phyloP scores from a whole-genome alignment of 2,888 invertebrate genomes.

The Venusia cambrica region DNA sequence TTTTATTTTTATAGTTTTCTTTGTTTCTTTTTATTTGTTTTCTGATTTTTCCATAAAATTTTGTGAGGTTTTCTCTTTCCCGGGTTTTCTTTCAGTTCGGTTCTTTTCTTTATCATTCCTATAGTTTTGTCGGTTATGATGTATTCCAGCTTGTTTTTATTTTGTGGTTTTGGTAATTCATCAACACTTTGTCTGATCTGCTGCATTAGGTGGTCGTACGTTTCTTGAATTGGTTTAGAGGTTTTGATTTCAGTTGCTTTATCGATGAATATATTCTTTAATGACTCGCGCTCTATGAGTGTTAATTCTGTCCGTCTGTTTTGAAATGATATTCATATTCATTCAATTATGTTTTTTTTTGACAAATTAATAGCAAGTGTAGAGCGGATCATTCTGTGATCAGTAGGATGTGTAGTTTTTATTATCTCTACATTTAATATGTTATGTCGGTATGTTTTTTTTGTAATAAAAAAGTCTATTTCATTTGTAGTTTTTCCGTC shows the following conservation, averaged over 20 bases:
- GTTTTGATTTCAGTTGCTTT: too few species aligned
- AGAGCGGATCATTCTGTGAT: not conserved
- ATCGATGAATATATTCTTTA: too few species aligned
- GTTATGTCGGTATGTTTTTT: too few species aligned
- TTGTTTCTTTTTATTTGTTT: not conserved
- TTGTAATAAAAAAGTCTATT: not conserved
- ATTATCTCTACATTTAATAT: not conserved
- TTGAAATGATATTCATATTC: too few species aligned
- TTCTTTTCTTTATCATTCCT: not conserved
- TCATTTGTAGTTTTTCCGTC: not conserved
- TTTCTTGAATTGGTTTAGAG: too few species aligned
- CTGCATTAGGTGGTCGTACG: too few species aligned
- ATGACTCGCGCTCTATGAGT: too few species aligned
- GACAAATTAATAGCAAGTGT: not conserved
- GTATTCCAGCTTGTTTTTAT: not conserved
- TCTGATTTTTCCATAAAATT: not conserved
- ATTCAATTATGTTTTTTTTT: too few species aligned
- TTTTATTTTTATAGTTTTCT: not conserved
- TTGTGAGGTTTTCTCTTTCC: conserved; percentile 1
- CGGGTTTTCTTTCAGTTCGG: not conserved
- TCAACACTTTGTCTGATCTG: too few species aligned
- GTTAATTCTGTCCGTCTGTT: too few species aligned
- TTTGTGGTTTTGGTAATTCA: too few species aligned
- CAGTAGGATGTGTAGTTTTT: not conserved
- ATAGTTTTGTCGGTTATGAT: not conserved